These are phyloP conservation scores for Sander vitreus DNA, from an alignment of 2,113 vertebrate genomes.

Conservation along the genomic window DNA sequence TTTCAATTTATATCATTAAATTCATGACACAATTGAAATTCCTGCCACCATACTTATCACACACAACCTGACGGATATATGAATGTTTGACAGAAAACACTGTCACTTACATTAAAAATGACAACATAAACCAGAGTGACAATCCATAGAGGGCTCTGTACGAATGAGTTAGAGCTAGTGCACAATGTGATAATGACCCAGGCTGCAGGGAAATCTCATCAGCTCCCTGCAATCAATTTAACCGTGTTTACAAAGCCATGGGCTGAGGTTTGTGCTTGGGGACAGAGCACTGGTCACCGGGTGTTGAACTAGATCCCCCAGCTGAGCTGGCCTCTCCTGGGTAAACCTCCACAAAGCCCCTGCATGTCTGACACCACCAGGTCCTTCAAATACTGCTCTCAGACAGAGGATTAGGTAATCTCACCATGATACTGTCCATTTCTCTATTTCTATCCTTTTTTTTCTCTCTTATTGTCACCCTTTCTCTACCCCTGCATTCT, in stretches of 20 bases:
- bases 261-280: constrained; percentile 65
- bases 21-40: constrained; percentile 33
- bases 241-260: constrained; percentile 77
- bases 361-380: constrained; percentile 77
- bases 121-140: constrained; percentile 44
- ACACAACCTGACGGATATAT: constrained; percentile 23
- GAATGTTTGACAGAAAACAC: constrained; percentile 45
- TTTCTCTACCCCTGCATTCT: constrained; percentile 54
- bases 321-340: constrained; percentile 76
- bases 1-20: constrained; percentile 18
- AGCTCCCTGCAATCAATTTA: constrained; percentile 77
- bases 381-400: constrained; percentile 76
- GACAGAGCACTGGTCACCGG: constrained; percentile 69
- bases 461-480: constrained; percentile 49
- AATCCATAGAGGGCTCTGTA: constrained; percentile 34
- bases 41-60: not conserved
- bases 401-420: constrained; percentile 84
- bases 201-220: constrained; percentile 74
- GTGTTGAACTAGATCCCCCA: constrained; percentile 69
- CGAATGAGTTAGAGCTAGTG: constrained; percentile 45
- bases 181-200: constrained; percentile 72
- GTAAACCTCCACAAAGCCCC: constrained; percentile 78
- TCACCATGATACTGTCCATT: constrained; percentile 79
- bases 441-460: constrained; percentile 69
- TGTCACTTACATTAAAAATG: constrained; percentile 48